These are phyloP conservation scores for Stigmatopora nigra DNA, from an alignment of 2,113 vertebrate species.

Conservation along the genomic window DNA sequence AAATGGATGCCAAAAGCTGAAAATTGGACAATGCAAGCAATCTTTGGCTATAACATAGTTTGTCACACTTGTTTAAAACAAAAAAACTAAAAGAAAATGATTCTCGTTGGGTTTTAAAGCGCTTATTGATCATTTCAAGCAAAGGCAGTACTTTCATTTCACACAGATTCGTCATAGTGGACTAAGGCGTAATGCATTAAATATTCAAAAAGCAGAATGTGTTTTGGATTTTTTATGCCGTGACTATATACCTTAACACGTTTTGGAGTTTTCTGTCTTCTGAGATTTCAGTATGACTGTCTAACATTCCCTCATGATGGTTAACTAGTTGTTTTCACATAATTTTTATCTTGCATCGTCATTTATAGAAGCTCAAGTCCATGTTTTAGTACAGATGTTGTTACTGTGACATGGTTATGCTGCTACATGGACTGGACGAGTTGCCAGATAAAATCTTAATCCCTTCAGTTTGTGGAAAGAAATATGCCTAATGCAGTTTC, in stretches of 20 bases:
- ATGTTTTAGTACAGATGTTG: neutral
- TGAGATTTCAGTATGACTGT: no score
- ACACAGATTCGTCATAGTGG: constrained; percentile 18
- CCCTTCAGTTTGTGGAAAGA: no score
- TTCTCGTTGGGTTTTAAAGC: constrained; percentile 29
- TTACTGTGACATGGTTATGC: no score
- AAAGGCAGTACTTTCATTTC: constrained; percentile 15
- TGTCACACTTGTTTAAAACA: constrained; percentile 13
- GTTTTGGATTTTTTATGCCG: constrained; percentile 6
- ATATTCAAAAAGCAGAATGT: constrained; percentile 7
- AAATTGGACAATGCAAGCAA: constrained; percentile 48
- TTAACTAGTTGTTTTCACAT: neutral
- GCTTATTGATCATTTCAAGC: constrained; percentile 15
- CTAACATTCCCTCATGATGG: no score
- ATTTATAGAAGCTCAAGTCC: no score
- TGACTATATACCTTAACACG: constrained; percentile 6
- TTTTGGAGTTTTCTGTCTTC: neutral
- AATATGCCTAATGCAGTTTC: no score
- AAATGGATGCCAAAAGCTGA: constrained; percentile 51
- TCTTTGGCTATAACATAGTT: constrained; percentile 51
- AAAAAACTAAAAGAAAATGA: neutral
- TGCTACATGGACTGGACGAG: no score
- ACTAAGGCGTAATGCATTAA: constrained; percentile 4
- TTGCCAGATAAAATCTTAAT: no score
- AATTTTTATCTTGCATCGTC: no score